Percentiles rank a stretch among this genome's conserved stretches.
phyloP scores from a whole-genome alignment of 2,113 vertebrate species.

The Acanthochromis polyacanthus region DNA sequence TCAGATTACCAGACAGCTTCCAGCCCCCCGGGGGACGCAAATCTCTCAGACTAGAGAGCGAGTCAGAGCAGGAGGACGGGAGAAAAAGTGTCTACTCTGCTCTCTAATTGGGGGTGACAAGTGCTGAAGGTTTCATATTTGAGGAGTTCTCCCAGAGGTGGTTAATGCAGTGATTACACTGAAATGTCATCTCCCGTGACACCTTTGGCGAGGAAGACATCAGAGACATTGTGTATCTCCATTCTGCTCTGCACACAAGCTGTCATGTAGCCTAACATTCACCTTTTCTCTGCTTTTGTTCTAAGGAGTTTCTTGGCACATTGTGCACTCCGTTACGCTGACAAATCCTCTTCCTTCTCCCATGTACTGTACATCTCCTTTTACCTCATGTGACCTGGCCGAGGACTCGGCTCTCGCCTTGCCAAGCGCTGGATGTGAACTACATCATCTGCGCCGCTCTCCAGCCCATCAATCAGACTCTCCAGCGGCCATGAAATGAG shows the following conservation, averaged over 20 bases:
- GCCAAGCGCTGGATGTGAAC: slow-evolving; percentile 18
- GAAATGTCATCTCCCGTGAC: slow-evolving; percentile 51
- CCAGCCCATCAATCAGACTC: slow-evolving; percentile 71
- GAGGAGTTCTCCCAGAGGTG: slow-evolving; percentile 44
- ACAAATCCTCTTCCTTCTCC: slow-evolving; percentile 12
- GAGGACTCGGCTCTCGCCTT: slow-evolving; percentile 10
- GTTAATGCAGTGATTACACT: slow-evolving; percentile 45
- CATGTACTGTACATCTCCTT: slow-evolving; percentile 24
- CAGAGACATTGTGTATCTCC: neutral
- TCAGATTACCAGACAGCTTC: slow-evolving; percentile 74
- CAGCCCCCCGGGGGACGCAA: slow-evolving; percentile 37
- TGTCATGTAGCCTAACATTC: neutral
- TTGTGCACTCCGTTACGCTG: slow-evolving; percentile 3
- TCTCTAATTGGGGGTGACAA: slow-evolving; percentile 63
- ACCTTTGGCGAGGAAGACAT: slow-evolving; percentile 16
- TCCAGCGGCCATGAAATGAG: slow-evolving; percentile 77
- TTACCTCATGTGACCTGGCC: slow-evolving; percentile 55
- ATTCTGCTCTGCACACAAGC: neutral
- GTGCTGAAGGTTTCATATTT: slow-evolving; percentile 51
- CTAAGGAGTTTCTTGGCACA: slow-evolving; percentile 15
- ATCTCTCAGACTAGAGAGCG: slow-evolving; percentile 38
- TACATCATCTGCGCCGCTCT: slow-evolving; percentile 29
- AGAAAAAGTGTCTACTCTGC: slow-evolving; percentile 40
- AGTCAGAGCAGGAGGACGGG: slow-evolving; percentile 32
- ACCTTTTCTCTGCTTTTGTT: slow-evolving; percentile 20